Evolutionary conservation across 2,797 vertebrate species (phyloP).

Genomic region (Streptopelia turtur): DNA sequence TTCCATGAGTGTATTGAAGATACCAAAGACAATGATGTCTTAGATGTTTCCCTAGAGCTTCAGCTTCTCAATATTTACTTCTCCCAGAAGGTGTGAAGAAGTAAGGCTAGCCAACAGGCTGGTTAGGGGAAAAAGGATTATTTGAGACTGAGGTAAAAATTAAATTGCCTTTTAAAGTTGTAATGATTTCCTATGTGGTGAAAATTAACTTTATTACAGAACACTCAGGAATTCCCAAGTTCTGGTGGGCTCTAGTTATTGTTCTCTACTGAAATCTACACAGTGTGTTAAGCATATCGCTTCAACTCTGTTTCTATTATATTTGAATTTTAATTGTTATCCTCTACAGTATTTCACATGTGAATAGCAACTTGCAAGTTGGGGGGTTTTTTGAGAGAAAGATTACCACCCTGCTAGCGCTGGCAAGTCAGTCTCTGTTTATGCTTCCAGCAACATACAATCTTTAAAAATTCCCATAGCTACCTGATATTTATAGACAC

Average conservation of each 20-base stretch:
- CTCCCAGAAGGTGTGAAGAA: not conserved
- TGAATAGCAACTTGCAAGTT: not conserved
- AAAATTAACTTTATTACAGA: not conserved
- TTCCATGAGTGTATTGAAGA: not conserved
- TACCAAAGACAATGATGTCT: not conserved
- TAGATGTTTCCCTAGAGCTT: not conserved
- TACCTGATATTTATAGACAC: constrained; percentile 31
- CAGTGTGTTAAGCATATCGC: not conserved
- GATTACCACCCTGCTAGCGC: not conserved
- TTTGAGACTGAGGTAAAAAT: not conserved
- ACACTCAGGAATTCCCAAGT: not conserved
- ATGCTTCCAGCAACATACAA: not conserved
- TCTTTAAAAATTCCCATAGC: constrained; percentile 26
- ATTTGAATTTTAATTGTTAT: not conserved
- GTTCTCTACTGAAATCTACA: not conserved
- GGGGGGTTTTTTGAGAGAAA: not conserved
- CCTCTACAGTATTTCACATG: not conserved
- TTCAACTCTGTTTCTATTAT: not conserved
- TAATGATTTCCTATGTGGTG: not conserved
- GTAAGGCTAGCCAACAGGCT: not conserved
- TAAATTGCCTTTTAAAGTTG: not conserved
- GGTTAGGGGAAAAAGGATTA: not conserved
- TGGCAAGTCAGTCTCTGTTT: not conserved
- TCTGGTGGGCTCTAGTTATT: not conserved
- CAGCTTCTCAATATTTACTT: not conserved